phyloP scores from a whole-genome alignment of 2,797 vertebrate species.

The Nyctibius grandis region DNA sequence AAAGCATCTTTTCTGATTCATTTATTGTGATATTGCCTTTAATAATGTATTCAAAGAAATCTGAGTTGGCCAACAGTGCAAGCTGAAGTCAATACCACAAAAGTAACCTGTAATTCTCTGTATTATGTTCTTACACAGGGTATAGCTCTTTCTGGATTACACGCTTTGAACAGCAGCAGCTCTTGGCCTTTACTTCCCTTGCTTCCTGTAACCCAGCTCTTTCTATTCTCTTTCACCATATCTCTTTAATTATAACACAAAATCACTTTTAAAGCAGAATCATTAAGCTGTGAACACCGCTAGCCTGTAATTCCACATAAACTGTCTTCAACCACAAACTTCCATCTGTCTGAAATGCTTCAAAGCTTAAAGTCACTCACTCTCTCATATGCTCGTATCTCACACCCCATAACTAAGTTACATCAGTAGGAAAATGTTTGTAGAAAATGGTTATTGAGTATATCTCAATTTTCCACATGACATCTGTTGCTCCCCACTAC shows the following conservation, averaged over 20 bases:
- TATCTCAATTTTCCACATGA: constrained; percentile 58
- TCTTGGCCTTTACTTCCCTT: not conserved
- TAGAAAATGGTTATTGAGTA: constrained; percentile 57
- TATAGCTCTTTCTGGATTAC: not conserved
- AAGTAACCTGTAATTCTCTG: not conserved
- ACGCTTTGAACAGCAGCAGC: not conserved
- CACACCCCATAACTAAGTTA: constrained; percentile 58
- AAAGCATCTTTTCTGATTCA: not conserved
- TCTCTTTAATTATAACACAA: constrained; percentile 37
- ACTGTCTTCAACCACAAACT: constrained; percentile 49
- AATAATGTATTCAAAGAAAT: not conserved
- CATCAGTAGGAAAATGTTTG: constrained; percentile 57
- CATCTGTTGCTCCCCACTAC: constrained; percentile 61
- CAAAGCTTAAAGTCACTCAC: constrained; percentile 34
- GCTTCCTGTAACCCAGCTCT: not conserved
- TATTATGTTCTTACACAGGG: not conserved
- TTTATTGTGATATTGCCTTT: not conserved
- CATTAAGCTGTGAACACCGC: constrained; percentile 56
- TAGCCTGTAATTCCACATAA: constrained; percentile 48
- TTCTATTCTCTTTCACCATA: not conserved
- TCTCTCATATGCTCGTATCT: constrained; percentile 52
- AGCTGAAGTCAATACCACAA: not conserved
- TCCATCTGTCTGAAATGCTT: constrained; percentile 58
- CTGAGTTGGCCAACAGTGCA: not conserved
- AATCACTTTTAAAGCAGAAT: constrained; percentile 39